These are phyloP conservation scores for Cerceris ruficornis DNA, from an alignment of 2,888 invertebrate genomes.

Conservation along the genomic window DNA sequence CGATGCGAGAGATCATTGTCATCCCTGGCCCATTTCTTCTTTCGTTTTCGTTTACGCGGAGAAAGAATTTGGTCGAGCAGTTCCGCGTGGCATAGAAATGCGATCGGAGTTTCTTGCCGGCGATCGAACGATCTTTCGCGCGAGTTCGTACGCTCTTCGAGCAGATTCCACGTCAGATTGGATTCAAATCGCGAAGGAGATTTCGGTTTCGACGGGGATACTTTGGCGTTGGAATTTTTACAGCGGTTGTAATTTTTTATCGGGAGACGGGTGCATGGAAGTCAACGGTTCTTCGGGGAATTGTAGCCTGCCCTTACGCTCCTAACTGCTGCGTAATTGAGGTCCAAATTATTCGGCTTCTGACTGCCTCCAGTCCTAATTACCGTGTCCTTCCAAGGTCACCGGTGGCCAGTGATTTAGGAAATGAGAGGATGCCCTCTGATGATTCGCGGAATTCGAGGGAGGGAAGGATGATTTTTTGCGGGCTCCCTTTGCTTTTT, in stretches of 20 bases:
- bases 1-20: conserved; percentile 19
- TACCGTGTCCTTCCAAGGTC: conserved; percentile 46
- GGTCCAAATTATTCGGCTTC: conserved; percentile 22
- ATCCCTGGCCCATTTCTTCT: conserved; percentile 53
- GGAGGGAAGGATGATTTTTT: neutral
- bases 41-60: neutral
- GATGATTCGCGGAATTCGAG: conserved; percentile 17
- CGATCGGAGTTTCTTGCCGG: neutral
- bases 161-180: no score
- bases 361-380: neutral
- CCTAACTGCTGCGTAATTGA: conserved; percentile 21
- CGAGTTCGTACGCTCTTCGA: no score
- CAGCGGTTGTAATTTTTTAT: no score
- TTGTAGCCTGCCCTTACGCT: neutral
- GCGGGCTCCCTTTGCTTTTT: neutral
- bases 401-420: conserved; percentile 38
- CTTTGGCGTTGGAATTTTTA: no score
- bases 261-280: no score
- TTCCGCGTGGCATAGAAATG: conserved; percentile 7
- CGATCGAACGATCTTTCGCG: no score
- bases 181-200: no score
- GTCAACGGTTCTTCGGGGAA: conserved; percentile 22
- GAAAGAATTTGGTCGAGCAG: neutral
- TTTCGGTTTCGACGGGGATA: no score
- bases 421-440: conserved; percentile 40